Percentiles rank a stretch among this genome's conserved stretches.
These are phyloP conservation scores for Mohoua ochrocephala DNA, from an alignment of 2,113 vertebrate genomes.

Conservation along the genomic window DNA sequence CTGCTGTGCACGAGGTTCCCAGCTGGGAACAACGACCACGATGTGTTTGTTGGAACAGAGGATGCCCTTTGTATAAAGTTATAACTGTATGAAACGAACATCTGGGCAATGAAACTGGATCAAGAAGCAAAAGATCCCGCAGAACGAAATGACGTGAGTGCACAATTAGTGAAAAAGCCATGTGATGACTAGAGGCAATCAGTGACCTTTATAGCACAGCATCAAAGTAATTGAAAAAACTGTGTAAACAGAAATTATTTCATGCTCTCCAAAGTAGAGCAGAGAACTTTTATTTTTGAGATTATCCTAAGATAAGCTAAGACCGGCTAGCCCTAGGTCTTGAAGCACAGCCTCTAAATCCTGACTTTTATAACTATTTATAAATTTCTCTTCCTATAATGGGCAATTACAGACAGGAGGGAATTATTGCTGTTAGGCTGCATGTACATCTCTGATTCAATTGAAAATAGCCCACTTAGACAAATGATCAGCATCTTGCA, in stretches of 20 bases:
- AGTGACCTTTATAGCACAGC: conserved; percentile 32
- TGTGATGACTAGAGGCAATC: conserved; percentile 16
- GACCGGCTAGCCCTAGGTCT: neutral
- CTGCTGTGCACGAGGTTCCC: neutral
- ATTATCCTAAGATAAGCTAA: conserved; percentile 13
- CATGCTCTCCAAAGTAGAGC: neutral
- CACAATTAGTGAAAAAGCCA: conserved; percentile 17
- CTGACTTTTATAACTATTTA: conserved; percentile 20
- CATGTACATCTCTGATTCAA: neutral
- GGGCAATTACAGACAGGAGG: neutral
- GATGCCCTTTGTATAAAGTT: conserved; percentile 37
- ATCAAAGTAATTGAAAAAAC: conserved; percentile 18
- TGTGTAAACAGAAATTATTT: conserved; percentile 35
- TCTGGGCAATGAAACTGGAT: conserved; percentile 39
- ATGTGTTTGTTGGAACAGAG: conserved; percentile 21
- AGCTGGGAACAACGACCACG: neutral
- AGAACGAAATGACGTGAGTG: neutral
- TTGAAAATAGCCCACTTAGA: neutral
- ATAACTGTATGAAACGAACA: neutral
- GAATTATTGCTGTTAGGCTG: neutral
- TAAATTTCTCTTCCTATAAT: neutral
- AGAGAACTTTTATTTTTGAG: conserved; percentile 23
- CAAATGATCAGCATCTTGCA: neutral
- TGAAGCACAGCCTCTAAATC: conserved; percentile 36
- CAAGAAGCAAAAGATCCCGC: conserved; percentile 29